Conservation (phyloP, 2,888 invertebrate species). For the Beris morrisii region DNA sequence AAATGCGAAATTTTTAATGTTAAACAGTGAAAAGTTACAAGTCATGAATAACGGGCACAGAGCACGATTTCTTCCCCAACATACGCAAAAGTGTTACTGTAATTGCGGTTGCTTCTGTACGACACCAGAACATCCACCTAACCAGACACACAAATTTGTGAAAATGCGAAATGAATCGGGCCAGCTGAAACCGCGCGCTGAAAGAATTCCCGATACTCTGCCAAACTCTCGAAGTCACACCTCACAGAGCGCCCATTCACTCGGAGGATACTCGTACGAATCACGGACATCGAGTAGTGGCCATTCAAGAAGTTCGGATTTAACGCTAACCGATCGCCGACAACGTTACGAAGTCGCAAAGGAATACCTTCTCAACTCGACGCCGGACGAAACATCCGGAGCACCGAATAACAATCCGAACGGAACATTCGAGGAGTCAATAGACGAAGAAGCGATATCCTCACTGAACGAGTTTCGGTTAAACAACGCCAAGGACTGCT, state of each 20-base stretch:
- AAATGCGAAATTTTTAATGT: conserved; percentile 2
- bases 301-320: background rate
- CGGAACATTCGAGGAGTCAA: background rate
- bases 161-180: background rate
- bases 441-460: background rate
- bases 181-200: background rate
- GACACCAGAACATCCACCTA: conserved; percentile 1
- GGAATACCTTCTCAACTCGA: conserved; percentile 2
- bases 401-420: background rate
- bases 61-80: conserved; percentile 11
- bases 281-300: background rate
- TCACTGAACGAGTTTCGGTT: conserved; percentile 13
- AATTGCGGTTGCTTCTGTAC: conserved; percentile 3
- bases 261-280: background rate
- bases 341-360: conserved; percentile 11
- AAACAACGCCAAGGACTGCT: conserved; percentile 14
- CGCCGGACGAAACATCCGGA: background rate
- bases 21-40: background rate
- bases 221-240: conserved; percentile 5
- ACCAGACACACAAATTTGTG: background rate
- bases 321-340: conserved; percentile 15
- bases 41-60: conserved; percentile 8
- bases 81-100: conserved; percentile 20
- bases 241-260: conserved; percentile 10
- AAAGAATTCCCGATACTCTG: background rate